Evolutionary conservation across 2,113 vertebrate species (phyloP).

Genomic region (Phrynosoma platyrhinos): DNA sequence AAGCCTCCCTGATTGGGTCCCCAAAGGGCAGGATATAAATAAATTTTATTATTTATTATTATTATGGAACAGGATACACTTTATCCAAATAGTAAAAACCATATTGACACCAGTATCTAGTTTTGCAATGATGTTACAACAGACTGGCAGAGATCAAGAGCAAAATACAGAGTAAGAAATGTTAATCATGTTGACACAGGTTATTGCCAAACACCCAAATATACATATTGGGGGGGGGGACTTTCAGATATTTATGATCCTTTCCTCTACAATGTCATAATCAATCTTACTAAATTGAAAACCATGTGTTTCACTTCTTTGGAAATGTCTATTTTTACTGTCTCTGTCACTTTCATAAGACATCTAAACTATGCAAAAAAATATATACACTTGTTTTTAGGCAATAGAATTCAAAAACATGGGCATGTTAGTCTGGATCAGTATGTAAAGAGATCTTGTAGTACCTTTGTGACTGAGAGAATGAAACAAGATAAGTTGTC

Average conservation of each 20-base stretch:
- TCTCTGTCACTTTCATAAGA: not conserved
- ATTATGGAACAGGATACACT: not conserved
- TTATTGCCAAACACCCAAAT: not conserved
- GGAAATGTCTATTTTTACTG: not conserved
- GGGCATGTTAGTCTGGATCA: too few species aligned
- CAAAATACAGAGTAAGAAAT: not conserved
- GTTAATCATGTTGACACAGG: not conserved
- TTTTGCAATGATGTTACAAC: slow-evolving; percentile 29
- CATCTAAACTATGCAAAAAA: not conserved
- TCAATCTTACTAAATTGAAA: not conserved
- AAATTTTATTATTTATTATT: too few species aligned
- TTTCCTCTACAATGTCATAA: not conserved
- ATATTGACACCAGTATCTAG: not conserved
- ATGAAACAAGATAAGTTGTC: too few species aligned
- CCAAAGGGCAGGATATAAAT: too few species aligned
- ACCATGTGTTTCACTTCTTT: not conserved
- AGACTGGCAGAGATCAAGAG: not conserved
- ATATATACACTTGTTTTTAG: not conserved
- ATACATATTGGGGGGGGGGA: not conserved
- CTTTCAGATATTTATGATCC: not conserved
- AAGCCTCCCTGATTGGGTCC: too few species aligned
- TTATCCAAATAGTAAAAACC: not conserved
- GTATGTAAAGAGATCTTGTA: too few species aligned
- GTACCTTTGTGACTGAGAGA: too few species aligned
- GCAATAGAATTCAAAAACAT: too few species aligned